phyloP scores from a whole-genome alignment of 1,140 invertebrate species.

The Pseudomyrmex pallidus region DNA sequence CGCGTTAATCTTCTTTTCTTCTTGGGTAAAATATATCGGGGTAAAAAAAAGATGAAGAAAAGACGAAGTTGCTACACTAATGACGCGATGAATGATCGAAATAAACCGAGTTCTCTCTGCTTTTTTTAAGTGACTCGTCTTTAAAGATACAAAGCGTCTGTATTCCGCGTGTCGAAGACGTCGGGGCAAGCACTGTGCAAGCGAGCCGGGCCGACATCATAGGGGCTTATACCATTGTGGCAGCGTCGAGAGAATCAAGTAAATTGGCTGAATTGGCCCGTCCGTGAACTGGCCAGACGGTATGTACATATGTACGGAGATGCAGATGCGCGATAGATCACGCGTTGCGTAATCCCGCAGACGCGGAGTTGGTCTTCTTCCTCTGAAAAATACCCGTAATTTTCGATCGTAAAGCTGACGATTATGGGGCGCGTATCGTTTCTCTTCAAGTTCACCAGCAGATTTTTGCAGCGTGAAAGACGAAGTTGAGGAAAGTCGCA shows the following conservation, averaged over 20 bases:
- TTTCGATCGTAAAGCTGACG: neutral
- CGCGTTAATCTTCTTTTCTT: neutral
- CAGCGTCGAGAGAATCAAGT: conserved; percentile 71
- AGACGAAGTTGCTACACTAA: neutral
- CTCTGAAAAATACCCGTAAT: neutral
- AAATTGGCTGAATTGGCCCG: conserved; percentile 78
- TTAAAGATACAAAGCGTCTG: conserved; percentile 22
- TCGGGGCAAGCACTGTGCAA: conserved; percentile 23
- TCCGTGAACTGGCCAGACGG: conserved; percentile 66
- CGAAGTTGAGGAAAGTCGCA: too few relatives aligned
- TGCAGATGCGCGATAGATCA: conserved; percentile 65
- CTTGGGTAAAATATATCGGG: neutral
- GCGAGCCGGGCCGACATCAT: conserved; percentile 12
- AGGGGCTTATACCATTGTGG: conserved; percentile 65
- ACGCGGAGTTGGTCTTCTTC: neutral
- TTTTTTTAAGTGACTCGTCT: conserved; percentile 15
- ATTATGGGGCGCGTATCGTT: neutral
- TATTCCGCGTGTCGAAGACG: conserved; percentile 41
- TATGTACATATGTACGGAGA: conserved; percentile 32
- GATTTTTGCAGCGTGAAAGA: too few relatives aligned
- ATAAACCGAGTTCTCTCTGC: neutral
- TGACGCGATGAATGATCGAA: neutral
- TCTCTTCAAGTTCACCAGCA: too few relatives aligned
- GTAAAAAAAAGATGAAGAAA: neutral
- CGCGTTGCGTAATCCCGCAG: conserved; percentile 29